phyloP scores from a whole-genome alignment of 2,113 vertebrate genomes.

The Chascanopsetta lugubris region DNA sequence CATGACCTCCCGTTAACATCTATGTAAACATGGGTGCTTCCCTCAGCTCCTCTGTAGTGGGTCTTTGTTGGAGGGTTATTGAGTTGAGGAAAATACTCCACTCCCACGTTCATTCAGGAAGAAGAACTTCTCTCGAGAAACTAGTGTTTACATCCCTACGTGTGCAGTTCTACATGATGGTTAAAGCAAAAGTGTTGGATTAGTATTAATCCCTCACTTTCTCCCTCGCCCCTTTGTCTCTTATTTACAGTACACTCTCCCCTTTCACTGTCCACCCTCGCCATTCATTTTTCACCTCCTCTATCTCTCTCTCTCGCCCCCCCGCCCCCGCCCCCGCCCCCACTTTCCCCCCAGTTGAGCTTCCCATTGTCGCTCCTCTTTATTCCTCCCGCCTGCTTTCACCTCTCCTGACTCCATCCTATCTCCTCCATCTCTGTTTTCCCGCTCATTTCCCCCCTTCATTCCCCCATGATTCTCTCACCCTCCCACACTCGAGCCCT shows the following conservation, averaged over 20 bases:
- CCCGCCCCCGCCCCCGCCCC: conserved; percentile 19
- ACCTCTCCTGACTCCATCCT: conserved; percentile 44
- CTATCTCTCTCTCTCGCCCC: conserved; percentile 25
- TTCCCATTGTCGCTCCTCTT: conserved; percentile 15
- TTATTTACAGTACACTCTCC: conserved; percentile 11
- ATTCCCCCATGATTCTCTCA: conserved; percentile 36
- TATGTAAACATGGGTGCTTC: conserved; percentile 63
- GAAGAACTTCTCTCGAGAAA: not conserved
- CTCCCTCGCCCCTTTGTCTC: not conserved
- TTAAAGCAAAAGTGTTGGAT: not conserved
- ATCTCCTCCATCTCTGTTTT: conserved; percentile 65
- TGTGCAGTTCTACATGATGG: not conserved
- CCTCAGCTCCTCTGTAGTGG: conserved; percentile 20
- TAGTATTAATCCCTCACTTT: not conserved
- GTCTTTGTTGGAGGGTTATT: conserved; percentile 34
- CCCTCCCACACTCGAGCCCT: conserved; percentile 44
- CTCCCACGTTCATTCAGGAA: not conserved
- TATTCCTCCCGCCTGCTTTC: conserved; percentile 29
- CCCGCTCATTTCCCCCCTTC: conserved; percentile 64
- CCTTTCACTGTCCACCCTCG: not conserved
- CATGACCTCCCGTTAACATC: conserved; percentile 62
- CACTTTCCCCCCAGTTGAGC: conserved; percentile 18
- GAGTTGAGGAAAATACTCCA: conserved; percentile 1
- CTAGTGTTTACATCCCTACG: conserved; percentile 6
- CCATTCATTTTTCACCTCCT: conserved; percentile 8